Evolutionary conservation across 2,797 vertebrate species (phyloP), one percentile per base, ranked within the genome.

Genomic region (Martes flavigula): DNA sequence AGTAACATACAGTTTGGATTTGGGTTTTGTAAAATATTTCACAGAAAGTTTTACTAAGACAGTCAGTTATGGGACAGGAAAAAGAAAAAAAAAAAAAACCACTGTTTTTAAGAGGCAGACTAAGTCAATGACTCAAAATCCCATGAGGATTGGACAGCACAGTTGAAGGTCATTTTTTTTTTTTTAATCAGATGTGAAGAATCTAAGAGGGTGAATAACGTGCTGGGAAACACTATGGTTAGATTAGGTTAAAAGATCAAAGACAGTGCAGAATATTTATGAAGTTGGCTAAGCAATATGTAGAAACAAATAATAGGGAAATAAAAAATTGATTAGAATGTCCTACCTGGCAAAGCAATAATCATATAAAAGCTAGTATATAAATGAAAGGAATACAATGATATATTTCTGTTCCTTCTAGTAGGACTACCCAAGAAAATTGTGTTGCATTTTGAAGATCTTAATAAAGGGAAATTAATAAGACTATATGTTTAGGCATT

Each of bases 61-160:
- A 21, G 7, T 70, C 35, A 75, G 48, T 75, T 94, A 87, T 2
- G 68, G 25, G 46, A 35, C 15, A 58, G 46, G n/a, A 14, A 14
- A 6, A 66, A 18, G 62, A 56, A 8, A 5, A 54, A 23, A 70
- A 70, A 23, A 70, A 25, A 35, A 70, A 68, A 11, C 73, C 17
- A 48, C 17, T 77, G 15, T 7, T 84, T 96, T 77, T 91, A 91
- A 86, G 58, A 85, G 35, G 32, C 94, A 87, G 60, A 78, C n/a
- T 73, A 82, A 95, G 23, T 54, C 38, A 40, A 1, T 91, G 92
- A 87, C 72, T 98, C 72, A 97, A 85, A 95, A 89, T 96, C 48
- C 43, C 73, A 32, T 54, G 78, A 96, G 10, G 38, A 43, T 85
- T 85, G 46, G 30, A 60, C 68, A 89, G 12, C 46, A 87, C 66